Evolutionary conservation across 2,797 vertebrate species (phyloP).

Genomic region (Lacerta bilineata): DNA sequence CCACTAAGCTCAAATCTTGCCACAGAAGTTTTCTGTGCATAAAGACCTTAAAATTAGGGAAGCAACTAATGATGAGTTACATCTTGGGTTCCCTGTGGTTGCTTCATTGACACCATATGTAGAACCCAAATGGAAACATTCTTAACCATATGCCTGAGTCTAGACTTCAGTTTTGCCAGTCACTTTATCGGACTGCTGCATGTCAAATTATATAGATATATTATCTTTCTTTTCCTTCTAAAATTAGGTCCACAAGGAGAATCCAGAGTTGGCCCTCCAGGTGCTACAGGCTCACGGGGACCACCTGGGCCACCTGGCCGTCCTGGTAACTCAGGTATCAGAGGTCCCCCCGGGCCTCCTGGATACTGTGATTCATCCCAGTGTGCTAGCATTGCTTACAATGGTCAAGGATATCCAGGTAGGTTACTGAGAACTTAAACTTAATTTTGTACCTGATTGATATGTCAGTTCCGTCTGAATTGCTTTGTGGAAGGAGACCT

Average conservation of each 20-base stretch:
- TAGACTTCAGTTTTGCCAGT: conserved; percentile 79
- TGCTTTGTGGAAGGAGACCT: conserved; percentile 51
- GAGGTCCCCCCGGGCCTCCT: conserved; percentile 90
- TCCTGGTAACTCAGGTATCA: conserved; percentile 88
- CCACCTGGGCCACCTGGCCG: conserved; percentile 91
- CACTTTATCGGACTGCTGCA: conserved; percentile 63
- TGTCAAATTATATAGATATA: conserved; percentile 70
- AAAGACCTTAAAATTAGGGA: conserved; percentile 62
- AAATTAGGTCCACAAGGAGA: conserved; percentile 91
- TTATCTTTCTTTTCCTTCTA: conserved; percentile 58
- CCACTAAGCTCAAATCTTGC: conserved; percentile 69
- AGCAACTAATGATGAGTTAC: conserved; percentile 71
- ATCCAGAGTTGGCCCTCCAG: conserved; percentile 90
- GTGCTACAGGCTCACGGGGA: conserved; percentile 88
- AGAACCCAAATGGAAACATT: conserved; percentile 78
- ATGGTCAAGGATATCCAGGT: conserved; percentile 96
- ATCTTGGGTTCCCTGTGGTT: conserved; percentile 80
- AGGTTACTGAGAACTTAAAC: conserved; percentile 64
- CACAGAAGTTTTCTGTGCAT: conserved; percentile 69
- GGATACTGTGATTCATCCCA: conserved; percentile 98
- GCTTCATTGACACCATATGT: conserved; percentile 86
- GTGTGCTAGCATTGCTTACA: conserved; percentile 96
- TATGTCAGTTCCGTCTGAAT: conserved; percentile 36
- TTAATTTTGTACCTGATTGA: not conserved
- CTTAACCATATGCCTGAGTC: conserved; percentile 82